Evolutionary conservation across 1,140 invertebrate species (phyloP), one percentile per base, ranked within the genome.

Genomic region (Pristionchus pacificus): DNA sequence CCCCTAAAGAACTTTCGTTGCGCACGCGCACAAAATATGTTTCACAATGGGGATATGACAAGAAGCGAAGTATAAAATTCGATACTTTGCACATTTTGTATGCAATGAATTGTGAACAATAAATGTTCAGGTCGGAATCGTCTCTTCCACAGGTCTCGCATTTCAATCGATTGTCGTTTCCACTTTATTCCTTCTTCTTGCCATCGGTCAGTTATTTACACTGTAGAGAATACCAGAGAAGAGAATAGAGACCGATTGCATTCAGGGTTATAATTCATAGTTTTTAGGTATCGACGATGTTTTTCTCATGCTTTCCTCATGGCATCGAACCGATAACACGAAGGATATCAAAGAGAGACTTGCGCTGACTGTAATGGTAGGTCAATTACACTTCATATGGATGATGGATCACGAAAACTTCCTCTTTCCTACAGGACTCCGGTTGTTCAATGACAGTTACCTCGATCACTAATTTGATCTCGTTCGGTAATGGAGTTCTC

Each of bases 381-480:
- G 38, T 10, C n/a, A n/a, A n/a, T n/a, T n/a, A n/a, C n/a, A n/a
- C n/a, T n/a, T n/a, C n/a, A n/a, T n/a, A n/a, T n/a, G n/a, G n/a
- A n/a, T n/a, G n/a, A n/a, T n/a, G n/a, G n/a, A n/a, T n/a, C n/a
- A n/a, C n/a, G n/a, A n/a, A n/a, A n/a, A n/a, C n/a, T n/a, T n/a
- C n/a, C n/a, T n/a, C n/a, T n/a, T n/a, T 19, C 19, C 6, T 49
- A 49, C 38, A 91, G 64, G 92, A 94, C 83, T 93, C 93, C 15
- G 93, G 93, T 0, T 93, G 96, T 19, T 96, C 93, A 1, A 95
- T 97, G 67, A 96, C 93, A 30, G 95, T 97, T 70, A 97, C 95
- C 0, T 95, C 71, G 25, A 60, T 73, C 3, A 73, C 71, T 2
- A 73, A 73, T 65, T 31, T 95, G 87, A 89, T 96, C 71, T 94